These are phyloP conservation scores for Trematomus bernacchii DNA, from an alignment of 2,797 vertebrate species.

Conservation along the genomic window DNA sequence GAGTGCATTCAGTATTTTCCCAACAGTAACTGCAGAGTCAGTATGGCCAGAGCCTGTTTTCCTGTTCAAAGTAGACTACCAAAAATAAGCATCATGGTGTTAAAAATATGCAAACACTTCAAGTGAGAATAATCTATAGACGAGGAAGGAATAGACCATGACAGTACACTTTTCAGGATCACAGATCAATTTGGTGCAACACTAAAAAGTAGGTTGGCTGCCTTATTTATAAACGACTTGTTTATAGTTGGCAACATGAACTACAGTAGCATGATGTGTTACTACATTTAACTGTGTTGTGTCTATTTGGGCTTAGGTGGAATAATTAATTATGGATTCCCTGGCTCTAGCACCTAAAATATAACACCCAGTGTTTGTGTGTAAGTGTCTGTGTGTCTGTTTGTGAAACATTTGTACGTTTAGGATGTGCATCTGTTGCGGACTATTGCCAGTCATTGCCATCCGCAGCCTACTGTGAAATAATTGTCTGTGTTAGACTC, in stretches of 20 bases:
- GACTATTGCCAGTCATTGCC: constrained; percentile 46
- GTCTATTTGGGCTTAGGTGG: not conserved
- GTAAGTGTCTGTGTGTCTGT: not conserved
- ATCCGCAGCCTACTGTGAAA: constrained; percentile 54
- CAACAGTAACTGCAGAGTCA: not conserved
- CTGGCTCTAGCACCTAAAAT: not conserved
- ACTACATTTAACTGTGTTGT: constrained; percentile 1
- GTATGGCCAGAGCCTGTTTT: not conserved
- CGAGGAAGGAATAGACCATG: not conserved
- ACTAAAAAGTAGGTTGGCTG: not conserved
- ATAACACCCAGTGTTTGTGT: not conserved
- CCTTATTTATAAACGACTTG: constrained; percentile 7
- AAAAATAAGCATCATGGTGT: not conserved
- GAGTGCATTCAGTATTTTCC: too few relatives aligned
- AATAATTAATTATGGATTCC: constrained; percentile 9
- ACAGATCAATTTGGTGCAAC: not conserved
- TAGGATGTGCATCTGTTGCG: constrained; percentile 27
- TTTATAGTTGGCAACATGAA: constrained; percentile 1
- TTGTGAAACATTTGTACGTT: constrained; percentile 26
- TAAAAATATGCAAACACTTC: not conserved
- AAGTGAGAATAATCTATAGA: not conserved
- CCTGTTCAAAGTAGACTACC: not conserved
- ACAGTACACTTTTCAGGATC: not conserved
- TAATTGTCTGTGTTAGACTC: constrained; percentile 62
- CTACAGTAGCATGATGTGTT: constrained; percentile 1